Evolutionary conservation across 2,113 vertebrate genomes (phyloP), one percentile per base, ranked within the genome.

Genomic region (Siphamia tubifer): DNA sequence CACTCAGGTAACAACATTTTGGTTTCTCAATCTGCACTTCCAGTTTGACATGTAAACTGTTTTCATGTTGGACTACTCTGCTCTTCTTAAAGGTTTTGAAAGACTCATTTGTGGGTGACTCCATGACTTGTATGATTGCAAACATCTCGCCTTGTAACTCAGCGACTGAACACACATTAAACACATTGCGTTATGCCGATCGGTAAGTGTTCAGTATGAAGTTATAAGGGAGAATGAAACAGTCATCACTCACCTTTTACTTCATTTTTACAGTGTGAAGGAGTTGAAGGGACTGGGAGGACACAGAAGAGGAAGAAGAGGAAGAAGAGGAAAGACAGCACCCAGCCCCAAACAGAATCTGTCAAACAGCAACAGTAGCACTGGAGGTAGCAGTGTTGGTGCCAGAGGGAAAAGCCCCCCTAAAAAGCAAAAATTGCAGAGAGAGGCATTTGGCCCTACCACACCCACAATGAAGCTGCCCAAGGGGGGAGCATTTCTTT

Each of bases 51-150:
- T 10, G 5, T 23, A 32, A 27, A 25, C 21, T 57, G 8, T 27
- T 49, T 74, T 45, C 8, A 44, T 32, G 16, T 11, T 52, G 2
- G 7, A 40, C 3, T 27, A 10, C 5, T 53, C 54, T 32, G 23
- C 58, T 67, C 10, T 72, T 30, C 44, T 56, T 61, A 8, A 32
- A 98, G 96, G 95, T 98, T 68, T 87, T 97, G 38, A 97, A 95
- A 78, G 94, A 97, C 79, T 97, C 95, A n/a, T 97, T 98, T 88
- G 86, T 96, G 34, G 96, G 95, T 34, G 93, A 96, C 80, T 96
- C 95, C 40, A 95, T 94, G 93, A 96, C 95, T 0, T 98, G 96
- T 67, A 98, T 97, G 96, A 98, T 97, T 19, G 95, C 96, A 45
- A 98, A 96, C 49, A 90, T 97, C 49, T 98, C 96, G 21, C 95